A percentile compares a stretch with the other conserved stretches of the same genome.
These are phyloP conservation scores for Drosophila mayri DNA, from an alignment of 1,140 invertebrate species.

Conservation along the genomic window DNA sequence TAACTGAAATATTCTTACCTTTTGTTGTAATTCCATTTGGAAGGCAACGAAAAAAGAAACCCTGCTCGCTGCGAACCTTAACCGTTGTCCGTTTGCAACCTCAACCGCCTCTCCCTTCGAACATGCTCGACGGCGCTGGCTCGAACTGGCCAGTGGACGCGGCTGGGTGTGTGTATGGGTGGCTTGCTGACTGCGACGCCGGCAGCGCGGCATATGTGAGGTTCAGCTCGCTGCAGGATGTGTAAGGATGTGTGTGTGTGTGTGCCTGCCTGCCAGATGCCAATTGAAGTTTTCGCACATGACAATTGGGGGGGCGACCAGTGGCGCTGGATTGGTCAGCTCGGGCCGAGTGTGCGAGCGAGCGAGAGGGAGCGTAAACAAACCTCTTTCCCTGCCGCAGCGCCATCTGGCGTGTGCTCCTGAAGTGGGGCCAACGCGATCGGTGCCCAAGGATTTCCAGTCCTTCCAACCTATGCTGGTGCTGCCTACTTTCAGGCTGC, in stretches of 20 bases:
- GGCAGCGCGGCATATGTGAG: slow-evolving; percentile 23
- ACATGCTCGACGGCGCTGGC: slow-evolving; percentile 54
- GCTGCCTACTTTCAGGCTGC: slow-evolving; percentile 49
- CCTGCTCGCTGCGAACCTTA: not conserved
- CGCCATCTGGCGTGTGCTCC: slow-evolving; percentile 34
- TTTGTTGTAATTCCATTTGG: too few species aligned
- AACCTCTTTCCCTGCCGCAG: not conserved
- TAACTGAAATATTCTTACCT: too few species aligned
- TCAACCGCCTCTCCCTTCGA: slow-evolving; percentile 12
- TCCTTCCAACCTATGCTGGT: not conserved
- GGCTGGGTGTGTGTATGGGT: slow-evolving; percentile 15
- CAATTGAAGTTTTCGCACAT: slow-evolving; percentile 71
- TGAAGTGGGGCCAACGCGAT: not conserved
- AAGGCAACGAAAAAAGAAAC: too few species aligned
- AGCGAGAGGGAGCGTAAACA: not conserved
- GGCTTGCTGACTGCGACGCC: slow-evolving; percentile 29
- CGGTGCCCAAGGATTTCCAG: not conserved
- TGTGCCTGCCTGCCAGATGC: slow-evolving; percentile 32
- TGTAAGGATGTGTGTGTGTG: slow-evolving; percentile 18
- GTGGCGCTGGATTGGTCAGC: slow-evolving; percentile 68
- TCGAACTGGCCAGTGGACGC: slow-evolving; percentile 56
- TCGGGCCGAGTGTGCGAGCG: slow-evolving; percentile 23
- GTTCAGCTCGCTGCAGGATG: slow-evolving; percentile 15
- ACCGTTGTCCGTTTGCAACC: slow-evolving; percentile 36
- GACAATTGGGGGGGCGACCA: slow-evolving; percentile 67